Percentiles rank a stretch among this genome's conserved stretches.
phyloP scores from a whole-genome alignment of 1,140 invertebrate genomes.

The Adelges cooleyi region DNA sequence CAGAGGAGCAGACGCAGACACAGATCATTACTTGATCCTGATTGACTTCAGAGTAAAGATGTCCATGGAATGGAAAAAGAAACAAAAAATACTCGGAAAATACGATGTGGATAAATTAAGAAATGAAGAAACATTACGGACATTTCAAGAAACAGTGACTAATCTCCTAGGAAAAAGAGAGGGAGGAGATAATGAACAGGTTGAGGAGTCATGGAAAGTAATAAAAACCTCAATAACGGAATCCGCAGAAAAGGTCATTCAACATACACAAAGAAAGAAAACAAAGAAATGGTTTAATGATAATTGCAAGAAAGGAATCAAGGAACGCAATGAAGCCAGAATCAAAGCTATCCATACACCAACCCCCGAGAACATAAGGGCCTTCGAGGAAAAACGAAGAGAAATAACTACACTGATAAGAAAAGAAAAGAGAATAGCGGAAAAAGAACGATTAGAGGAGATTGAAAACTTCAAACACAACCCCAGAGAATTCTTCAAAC shows the following conservation, averaged over 20 bases:
- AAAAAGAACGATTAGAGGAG: not conserved
- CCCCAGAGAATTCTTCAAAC: conserved; percentile 6
- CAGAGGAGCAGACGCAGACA: conserved; percentile 9
- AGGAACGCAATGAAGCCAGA: conserved; percentile 1
- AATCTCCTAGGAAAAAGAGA: conserved; percentile 3
- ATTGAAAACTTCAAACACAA: conserved; percentile 3
- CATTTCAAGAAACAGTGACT: not conserved
- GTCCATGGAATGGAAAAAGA: not conserved
- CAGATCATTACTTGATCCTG: conserved; percentile 30
- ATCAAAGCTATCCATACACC: conserved; percentile 6
- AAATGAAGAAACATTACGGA: not conserved
- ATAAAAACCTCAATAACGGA: not conserved
- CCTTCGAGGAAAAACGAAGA: conserved; percentile 1
- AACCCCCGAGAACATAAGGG: conserved; percentile 2
- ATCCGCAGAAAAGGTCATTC: not conserved
- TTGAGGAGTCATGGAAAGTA: not conserved
- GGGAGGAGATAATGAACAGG: not conserved
- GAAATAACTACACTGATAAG: no score
- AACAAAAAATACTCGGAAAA: not conserved
- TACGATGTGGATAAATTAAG: not conserved
- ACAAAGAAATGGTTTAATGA: conserved; percentile 14
- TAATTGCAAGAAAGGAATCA: conserved; percentile 2
- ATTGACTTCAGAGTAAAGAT: not conserved
- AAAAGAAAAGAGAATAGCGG: conserved; percentile 4
- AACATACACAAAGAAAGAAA: conserved; percentile 3